Percentiles rank a stretch among this genome's conserved stretches.
These are phyloP conservation scores for Rallus crepitans DNA, from an alignment of 2,797 vertebrate genomes.

Conservation along the genomic window DNA sequence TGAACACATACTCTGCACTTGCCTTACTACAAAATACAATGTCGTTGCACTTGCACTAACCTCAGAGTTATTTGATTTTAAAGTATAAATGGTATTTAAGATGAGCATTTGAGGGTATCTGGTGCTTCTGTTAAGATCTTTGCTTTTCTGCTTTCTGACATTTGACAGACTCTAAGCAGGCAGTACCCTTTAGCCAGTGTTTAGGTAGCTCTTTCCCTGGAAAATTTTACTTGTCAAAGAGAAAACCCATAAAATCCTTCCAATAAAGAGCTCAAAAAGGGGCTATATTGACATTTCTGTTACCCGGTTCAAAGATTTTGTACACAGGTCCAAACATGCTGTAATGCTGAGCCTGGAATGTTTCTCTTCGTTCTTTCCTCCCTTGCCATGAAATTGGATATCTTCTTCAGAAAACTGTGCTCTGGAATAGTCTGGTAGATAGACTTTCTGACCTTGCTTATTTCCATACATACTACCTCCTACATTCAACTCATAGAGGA, in stretches of 20 bases:
- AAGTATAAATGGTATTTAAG: not conserved
- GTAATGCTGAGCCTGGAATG: not conserved
- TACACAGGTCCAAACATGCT: not conserved
- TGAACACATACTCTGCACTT: not conserved
- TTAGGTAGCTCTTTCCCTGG: not conserved
- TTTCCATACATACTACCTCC: not conserved
- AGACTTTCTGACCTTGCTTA: not conserved
- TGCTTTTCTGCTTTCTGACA: not conserved
- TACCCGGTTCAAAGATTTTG: not conserved
- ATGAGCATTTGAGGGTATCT: not conserved
- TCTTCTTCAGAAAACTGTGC: not conserved
- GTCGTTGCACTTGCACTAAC: not conserved
- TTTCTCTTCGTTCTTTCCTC: not conserved
- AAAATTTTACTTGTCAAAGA: not conserved
- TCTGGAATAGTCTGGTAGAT: not conserved
- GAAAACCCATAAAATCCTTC: not conserved
- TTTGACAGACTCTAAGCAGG: not conserved
- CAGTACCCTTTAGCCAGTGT: not conserved
- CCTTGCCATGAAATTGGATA: not conserved
- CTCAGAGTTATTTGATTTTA: not conserved
- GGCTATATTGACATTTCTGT: not conserved
- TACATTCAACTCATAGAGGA: not conserved
- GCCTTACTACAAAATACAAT: not conserved
- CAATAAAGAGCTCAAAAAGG: not conserved
- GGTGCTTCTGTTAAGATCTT: not conserved